phyloP scores from a whole-genome alignment of 2,888 invertebrate species.

The Andrena dorsata region DNA sequence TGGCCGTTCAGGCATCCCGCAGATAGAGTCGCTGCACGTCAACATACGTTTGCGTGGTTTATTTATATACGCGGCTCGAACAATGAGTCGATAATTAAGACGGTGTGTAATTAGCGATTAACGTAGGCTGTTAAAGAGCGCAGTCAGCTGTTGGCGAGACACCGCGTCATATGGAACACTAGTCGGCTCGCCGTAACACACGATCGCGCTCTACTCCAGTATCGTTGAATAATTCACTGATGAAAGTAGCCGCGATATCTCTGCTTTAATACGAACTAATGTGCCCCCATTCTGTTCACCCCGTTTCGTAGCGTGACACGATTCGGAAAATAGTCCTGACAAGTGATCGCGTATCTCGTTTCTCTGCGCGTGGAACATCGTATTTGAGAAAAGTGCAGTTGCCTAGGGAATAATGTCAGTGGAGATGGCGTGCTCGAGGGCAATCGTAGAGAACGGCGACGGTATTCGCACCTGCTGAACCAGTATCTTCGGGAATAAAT shows the following conservation, averaged over 20 bases:
- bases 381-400: background rate
- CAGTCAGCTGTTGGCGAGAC: slow-evolving; percentile 55
- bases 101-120: slow-evolving; percentile 77
- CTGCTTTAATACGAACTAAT: slow-evolving; percentile 20
- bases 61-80: slow-evolving; percentile 63
- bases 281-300: slow-evolving; percentile 25
- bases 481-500: background rate
- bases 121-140: slow-evolving; percentile 61
- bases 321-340: slow-evolving; percentile 7
- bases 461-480: background rate
- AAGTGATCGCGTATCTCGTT: background rate
- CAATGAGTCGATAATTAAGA: slow-evolving; percentile 77
- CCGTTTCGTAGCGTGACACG: slow-evolving; percentile 6
- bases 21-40: slow-evolving; percentile 40
- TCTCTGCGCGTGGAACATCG: slow-evolving; percentile 4
- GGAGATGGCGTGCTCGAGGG: background rate
- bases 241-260: slow-evolving; percentile 39
- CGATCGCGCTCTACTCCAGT: slow-evolving; percentile 10
- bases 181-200: slow-evolving; percentile 24
- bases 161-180: slow-evolving; percentile 47
- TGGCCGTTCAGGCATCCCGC: background rate
- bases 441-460: background rate
- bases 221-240: slow-evolving; percentile 52
- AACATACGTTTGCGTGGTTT: slow-evolving; percentile 31
- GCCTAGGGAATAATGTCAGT: background rate